Evolutionary conservation across 2,113 vertebrate species (phyloP).

Genomic region (Mohoua ochrocephala): DNA sequence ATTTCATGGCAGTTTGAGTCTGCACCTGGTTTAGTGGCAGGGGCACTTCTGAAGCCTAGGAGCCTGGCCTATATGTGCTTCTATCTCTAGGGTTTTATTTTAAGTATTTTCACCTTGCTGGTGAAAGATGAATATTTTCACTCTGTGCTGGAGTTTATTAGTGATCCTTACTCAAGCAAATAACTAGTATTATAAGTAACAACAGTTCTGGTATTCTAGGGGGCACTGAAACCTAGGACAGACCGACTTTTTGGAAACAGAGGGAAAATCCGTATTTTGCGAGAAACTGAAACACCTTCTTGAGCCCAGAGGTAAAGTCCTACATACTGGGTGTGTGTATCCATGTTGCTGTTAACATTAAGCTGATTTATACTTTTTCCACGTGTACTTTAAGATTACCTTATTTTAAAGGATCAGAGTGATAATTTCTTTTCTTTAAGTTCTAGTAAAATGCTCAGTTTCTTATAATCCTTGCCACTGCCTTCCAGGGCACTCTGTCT

Average conservation of each 20-base stretch:
- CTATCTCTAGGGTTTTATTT: background rate
- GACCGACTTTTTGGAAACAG: background rate
- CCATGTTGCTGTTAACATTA: background rate
- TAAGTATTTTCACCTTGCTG: background rate
- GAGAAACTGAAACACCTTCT: background rate
- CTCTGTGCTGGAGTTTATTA: background rate
- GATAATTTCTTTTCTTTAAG: background rate
- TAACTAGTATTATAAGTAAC: background rate
- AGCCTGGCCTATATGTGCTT: background rate
- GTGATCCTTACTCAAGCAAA: background rate
- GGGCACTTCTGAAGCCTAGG: background rate
- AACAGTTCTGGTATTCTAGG: background rate
- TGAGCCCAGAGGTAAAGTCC: background rate
- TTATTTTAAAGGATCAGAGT: background rate
- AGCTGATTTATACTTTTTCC: background rate
- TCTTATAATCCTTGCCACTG: background rate
- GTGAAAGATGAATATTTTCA: background rate
- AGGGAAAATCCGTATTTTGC: background rate
- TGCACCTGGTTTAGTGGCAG: background rate
- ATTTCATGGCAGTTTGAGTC: background rate
- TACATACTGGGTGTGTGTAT: background rate
- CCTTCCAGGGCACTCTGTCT: background rate
- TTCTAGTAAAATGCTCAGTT: background rate
- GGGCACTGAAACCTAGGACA: background rate
- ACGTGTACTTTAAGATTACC: background rate